Conservation (phyloP, 2,113 vertebrate genomes). For the Dascyllus trimaculatus region DNA sequence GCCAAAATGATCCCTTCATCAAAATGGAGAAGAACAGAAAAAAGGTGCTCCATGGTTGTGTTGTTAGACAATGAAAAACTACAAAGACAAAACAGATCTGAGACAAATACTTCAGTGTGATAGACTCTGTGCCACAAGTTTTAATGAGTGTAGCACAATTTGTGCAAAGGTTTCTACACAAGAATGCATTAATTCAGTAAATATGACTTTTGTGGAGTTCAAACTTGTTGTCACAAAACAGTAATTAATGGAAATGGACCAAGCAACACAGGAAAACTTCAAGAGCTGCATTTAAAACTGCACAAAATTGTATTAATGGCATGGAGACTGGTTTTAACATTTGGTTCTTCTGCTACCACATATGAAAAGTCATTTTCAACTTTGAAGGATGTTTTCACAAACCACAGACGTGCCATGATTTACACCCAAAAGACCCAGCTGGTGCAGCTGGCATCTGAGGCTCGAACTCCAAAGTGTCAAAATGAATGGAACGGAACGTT, state of each 20-base stretch:
- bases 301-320: neutral
- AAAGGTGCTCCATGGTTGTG: neutral
- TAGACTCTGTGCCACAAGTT: neutral
- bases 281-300: neutral
- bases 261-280: neutral
- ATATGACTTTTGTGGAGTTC: neutral
- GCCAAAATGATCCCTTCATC: constrained; percentile 22
- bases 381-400: neutral
- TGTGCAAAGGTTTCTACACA: neutral
- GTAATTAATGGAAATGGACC: neutral
- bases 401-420: neutral
- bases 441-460: neutral
- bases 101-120: neutral
- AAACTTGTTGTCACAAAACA: neutral
- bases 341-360: neutral
- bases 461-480: neutral
- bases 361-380: neutral
- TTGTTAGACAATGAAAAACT: constrained; percentile 16
- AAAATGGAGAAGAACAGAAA: constrained; percentile 20
- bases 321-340: neutral
- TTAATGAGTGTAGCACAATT: neutral
- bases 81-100: constrained; percentile 9
- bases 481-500: neutral
- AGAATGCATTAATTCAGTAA: neutral
- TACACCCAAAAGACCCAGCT: neutral